A percentile compares a stretch with the other conserved stretches of the same genome.
These are phyloP conservation scores for Paragorgia papillata DNA, from an alignment of 92 coral and sea anemone species.

Conservation along the genomic window DNA sequence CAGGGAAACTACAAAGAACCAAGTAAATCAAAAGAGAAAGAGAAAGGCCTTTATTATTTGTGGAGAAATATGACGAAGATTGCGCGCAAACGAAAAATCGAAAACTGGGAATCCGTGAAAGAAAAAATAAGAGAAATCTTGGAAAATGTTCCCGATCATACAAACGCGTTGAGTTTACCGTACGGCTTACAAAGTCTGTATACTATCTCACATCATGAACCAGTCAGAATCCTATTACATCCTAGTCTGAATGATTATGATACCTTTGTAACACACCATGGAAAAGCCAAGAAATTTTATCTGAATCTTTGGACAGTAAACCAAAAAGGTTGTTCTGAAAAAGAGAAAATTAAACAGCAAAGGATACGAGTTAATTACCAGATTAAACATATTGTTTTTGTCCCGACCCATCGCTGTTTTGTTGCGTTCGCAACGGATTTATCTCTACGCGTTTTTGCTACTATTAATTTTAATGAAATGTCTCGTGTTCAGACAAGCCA, in stretches of 20 bases:
- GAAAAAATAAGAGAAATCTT: conserved; percentile 30
- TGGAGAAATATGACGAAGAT: conserved; percentile 21
- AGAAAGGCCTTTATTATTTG: background rate
- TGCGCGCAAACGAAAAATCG: conserved; percentile 21
- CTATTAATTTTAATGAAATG: conserved; percentile 66
- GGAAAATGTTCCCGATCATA: conserved; percentile 25
- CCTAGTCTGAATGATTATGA: conserved; percentile 37
- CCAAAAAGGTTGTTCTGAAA: conserved; percentile 53
- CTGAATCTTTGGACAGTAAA: conserved; percentile 83
- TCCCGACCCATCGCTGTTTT: conserved; percentile 75
- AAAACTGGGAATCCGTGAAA: conserved; percentile 34
- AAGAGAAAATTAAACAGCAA: conserved; percentile 50
- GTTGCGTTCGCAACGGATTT: conserved; percentile 71
- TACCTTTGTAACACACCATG: conserved; percentile 86
- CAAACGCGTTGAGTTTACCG: conserved; percentile 8
- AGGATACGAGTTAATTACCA: conserved; percentile 56
- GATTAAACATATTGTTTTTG: conserved; percentile 68
- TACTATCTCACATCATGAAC: conserved; percentile 32
- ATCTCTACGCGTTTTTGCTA: conserved; percentile 67
- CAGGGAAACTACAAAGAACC: background rate
- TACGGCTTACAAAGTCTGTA: conserved; percentile 34
- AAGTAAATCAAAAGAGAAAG: background rate
- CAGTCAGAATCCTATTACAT: conserved; percentile 15
- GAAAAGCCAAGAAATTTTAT: conserved; percentile 80
- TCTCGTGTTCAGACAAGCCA: conserved; percentile 67